Conservation (phyloP, 2,888 invertebrate genomes). For the Ganaspis brasiliensis region DNA sequence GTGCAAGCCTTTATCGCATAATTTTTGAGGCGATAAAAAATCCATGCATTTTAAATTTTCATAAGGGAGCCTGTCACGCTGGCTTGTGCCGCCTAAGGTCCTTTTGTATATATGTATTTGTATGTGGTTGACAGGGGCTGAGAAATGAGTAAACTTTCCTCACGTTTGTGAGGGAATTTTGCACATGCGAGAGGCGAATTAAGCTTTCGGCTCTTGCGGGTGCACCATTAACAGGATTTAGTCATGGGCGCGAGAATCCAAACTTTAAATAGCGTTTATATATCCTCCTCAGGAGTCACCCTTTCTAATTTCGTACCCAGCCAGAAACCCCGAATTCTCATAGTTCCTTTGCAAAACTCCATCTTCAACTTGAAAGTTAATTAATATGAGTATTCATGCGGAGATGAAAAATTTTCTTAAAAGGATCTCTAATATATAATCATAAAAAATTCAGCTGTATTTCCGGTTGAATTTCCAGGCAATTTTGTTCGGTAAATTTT, state of each 20-base stretch:
- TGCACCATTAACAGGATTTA: constrained; percentile 38
- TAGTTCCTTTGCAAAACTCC: constrained; percentile 18
- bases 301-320: constrained; percentile 10
- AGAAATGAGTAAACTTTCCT: constrained; percentile 10
- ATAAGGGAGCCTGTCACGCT: not conserved
- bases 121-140: constrained; percentile 14
- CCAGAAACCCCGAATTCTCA: not conserved
- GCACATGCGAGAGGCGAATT: constrained; percentile 28
- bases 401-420: too few species aligned
- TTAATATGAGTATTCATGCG: constrained; percentile 7
- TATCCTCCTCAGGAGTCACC: constrained; percentile 36
- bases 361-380: constrained; percentile 2
- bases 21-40: not conserved
- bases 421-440: too few species aligned
- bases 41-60: not conserved
- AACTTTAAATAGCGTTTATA: constrained; percentile 32
- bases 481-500: too few species aligned
- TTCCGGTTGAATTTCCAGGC: too few species aligned
- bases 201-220: constrained; percentile 29
- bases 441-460: too few species aligned
- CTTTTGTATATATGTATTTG: not conserved
- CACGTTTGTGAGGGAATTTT: constrained; percentile 12
- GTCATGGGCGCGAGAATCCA: constrained; percentile 5
- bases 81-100: not conserved
- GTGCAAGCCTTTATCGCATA: too few species aligned